Conservation (phyloP, 2,888 invertebrate species). For the Polydrusus cervinus region DNA sequence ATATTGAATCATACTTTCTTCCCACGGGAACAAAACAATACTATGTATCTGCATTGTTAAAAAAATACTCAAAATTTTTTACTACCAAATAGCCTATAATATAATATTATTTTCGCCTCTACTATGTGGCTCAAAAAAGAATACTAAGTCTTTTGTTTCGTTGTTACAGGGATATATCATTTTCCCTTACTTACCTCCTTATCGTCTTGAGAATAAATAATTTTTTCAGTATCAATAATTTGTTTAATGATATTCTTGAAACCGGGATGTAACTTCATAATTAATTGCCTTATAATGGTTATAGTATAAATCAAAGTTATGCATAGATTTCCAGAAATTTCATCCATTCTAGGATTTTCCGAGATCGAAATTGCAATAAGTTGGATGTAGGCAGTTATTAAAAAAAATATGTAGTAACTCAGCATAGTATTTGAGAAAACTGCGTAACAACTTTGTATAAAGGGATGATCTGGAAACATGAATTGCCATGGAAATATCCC, state of each 20-base stretch:
- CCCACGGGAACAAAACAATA: too few species aligned
- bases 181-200: constrained; percentile 17
- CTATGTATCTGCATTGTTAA: too few species aligned
- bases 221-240: constrained; percentile 56
- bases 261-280: constrained; percentile 47
- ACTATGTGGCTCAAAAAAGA: too few species aligned
- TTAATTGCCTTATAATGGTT: constrained; percentile 54
- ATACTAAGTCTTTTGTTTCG: neutral
- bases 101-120: too few species aligned
- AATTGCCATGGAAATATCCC: constrained; percentile 54
- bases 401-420: constrained; percentile 40
- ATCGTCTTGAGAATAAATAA: constrained; percentile 36
- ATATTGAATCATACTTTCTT: too few species aligned
- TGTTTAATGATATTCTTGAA: constrained; percentile 52
- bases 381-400: constrained; percentile 42
- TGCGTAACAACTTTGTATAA: constrained; percentile 38
- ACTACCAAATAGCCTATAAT: too few species aligned
- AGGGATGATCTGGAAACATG: constrained; percentile 49
- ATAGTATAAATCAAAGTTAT: constrained; percentile 56
- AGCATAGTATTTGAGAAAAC: constrained; percentile 47
- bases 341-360: constrained; percentile 39
- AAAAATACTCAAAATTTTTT: too few species aligned
- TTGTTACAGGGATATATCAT: too few species aligned
- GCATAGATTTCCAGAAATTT: constrained; percentile 55
- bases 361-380: constrained; percentile 18